Percentiles rank a stretch among this genome's conserved stretches.
phyloP scores from a whole-genome alignment of 2,888 invertebrate genomes.

The Rhopalosiphum nymphaeae region DNA sequence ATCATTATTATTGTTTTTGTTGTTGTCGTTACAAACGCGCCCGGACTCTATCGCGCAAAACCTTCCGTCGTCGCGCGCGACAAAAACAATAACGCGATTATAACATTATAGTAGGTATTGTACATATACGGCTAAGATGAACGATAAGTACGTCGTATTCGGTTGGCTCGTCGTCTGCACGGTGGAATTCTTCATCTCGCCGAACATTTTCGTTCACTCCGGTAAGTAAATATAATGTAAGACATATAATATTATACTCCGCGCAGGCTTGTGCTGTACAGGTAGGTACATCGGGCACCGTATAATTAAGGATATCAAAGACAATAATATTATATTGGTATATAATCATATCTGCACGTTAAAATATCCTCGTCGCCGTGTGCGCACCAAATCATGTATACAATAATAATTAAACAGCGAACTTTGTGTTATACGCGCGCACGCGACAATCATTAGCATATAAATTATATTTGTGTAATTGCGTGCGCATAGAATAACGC shows the following conservation, averaged over 20 bases:
- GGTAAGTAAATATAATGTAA: constrained; percentile 19
- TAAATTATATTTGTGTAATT: not conserved
- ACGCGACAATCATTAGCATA: not conserved
- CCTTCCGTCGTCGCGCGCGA: not conserved
- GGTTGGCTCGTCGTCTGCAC: not conserved
- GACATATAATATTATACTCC: not conserved
- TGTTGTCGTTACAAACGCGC: not conserved
- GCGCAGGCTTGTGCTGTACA: too few relatives aligned
- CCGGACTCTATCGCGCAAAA: not conserved
- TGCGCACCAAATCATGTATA: too few relatives aligned
- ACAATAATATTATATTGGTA: too few relatives aligned
- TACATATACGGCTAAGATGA: not conserved
- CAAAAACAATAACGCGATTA: not conserved
- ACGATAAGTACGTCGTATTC: not conserved
- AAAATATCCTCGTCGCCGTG: too few relatives aligned
- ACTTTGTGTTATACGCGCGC: not conserved
- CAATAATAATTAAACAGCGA: not conserved
- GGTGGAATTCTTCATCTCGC: not conserved
- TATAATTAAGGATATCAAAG: too few relatives aligned
- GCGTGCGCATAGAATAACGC: not conserved
- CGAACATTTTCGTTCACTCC: constrained; percentile 11
- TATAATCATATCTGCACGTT: too few relatives aligned
- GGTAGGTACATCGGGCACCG: too few relatives aligned
- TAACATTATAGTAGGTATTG: not conserved
- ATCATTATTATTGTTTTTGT: not conserved